Evolutionary conservation across 2,888 invertebrate genomes (phyloP).

Genomic region (Papilio gigon): DNA sequence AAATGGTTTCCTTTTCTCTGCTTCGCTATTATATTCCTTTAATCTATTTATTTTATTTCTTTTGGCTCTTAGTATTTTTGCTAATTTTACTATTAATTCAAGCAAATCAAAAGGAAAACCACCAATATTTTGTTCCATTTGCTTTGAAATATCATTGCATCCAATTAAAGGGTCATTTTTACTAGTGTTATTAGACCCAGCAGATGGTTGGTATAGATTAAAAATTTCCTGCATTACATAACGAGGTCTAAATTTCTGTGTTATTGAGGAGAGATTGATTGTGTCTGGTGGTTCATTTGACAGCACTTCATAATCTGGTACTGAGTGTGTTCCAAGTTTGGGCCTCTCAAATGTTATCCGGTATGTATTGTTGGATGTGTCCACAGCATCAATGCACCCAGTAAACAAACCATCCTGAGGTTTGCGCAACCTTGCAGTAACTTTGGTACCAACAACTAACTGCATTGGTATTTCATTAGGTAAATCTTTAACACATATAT

Average conservation of each 20-base stretch:
- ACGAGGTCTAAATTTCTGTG: conserved; percentile 89
- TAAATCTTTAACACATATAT: conserved; percentile 91
- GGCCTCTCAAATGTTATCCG: conserved; percentile 96
- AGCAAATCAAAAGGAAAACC: conserved; percentile 93
- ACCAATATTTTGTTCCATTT: conserved; percentile 83
- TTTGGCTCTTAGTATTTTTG: conserved; percentile 92
- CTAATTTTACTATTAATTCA: conserved; percentile 92
- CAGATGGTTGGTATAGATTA: conserved; percentile 69
- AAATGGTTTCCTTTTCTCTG: conserved; percentile 92
- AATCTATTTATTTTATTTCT: conserved; percentile 90
- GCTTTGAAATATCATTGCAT: conserved; percentile 71
- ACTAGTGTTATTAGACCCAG: conserved; percentile 62
- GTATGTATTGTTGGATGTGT: conserved; percentile 96
- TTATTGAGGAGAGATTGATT: conserved; percentile 91
- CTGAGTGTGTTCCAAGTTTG: conserved; percentile 96
- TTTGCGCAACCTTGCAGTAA: conserved; percentile 92
- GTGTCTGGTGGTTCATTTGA: conserved; percentile 96
- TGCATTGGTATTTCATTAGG: conserved; percentile 97
- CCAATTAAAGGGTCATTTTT: conserved; percentile 89
- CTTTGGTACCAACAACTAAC: conserved; percentile 96
- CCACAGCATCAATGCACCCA: conserved; percentile 96
- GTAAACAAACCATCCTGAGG: conserved; percentile 98
- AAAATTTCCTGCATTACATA: conserved; percentile 83
- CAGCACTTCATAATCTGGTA: conserved; percentile 97
- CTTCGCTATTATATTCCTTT: conserved; percentile 94